Evolutionary conservation across 2,113 vertebrate species (phyloP).

Genomic region (Indicator maculatus): DNA sequence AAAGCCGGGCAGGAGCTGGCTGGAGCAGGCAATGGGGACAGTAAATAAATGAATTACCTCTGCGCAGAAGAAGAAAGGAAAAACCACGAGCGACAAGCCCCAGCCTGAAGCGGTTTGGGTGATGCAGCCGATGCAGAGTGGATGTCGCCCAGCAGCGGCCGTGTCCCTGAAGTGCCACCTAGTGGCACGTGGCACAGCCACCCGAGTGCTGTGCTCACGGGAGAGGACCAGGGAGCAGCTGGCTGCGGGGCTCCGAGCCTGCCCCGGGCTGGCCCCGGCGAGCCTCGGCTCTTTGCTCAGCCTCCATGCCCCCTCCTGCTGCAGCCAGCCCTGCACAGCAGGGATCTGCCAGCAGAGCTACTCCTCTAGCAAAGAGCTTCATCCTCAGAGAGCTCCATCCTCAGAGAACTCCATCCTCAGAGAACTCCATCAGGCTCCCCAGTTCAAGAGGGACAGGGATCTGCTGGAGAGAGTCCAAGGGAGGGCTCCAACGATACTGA

Average conservation of each 20-base stretch:
- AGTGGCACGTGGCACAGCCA: conserved; percentile 60
- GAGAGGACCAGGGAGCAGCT: neutral
- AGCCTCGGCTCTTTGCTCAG: neutral
- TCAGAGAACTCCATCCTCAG: neutral
- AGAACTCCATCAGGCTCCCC: too few relatives aligned
- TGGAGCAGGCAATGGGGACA: neutral
- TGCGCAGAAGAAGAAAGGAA: neutral
- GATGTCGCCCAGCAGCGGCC: conserved; percentile 1
- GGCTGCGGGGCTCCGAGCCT: neutral
- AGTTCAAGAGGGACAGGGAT: too few relatives aligned
- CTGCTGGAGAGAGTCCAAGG: too few relatives aligned
- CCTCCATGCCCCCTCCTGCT: neutral
- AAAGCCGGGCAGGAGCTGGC: neutral
- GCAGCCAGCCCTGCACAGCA: neutral
- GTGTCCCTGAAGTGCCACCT: conserved; percentile 78
- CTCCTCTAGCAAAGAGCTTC: neutral
- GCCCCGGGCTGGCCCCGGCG: accelerated
- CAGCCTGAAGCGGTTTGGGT: neutral
- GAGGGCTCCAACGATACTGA: too few relatives aligned
- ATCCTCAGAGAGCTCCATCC: neutral
- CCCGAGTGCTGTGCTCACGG: accelerated
- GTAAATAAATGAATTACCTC: neutral
- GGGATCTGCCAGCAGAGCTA: neutral
- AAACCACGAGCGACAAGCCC: neutral
- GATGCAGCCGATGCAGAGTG: neutral